Conservation (phyloP, 2,113 vertebrate genomes). For the Xenopus borealis region DNA sequence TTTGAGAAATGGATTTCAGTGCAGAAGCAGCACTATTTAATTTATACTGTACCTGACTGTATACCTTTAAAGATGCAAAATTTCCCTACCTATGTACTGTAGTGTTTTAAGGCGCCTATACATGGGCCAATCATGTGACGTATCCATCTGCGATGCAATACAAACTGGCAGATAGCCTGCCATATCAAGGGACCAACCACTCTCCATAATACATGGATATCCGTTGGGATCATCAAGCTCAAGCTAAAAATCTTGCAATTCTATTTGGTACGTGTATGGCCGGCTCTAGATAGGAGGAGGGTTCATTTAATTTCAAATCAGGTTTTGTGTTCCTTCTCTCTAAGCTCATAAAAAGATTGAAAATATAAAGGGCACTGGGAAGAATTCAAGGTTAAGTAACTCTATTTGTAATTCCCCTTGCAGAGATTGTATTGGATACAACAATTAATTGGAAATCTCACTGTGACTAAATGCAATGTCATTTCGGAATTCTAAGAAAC, state of each 20-base stretch:
- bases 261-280: background rate
- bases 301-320: background rate
- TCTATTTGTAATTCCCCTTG: constrained; percentile 2
- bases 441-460: constrained; percentile 21
- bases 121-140: no score
- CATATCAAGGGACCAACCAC: no score
- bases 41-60: no score
- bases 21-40: no score
- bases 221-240: no score
- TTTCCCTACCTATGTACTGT: no score
- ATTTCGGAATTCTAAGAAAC: background rate
- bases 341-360: background rate
- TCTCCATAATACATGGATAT: no score
- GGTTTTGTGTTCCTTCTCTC: background rate
- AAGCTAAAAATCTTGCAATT: background rate
- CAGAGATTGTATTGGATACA: constrained; percentile 15
- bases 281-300: background rate
- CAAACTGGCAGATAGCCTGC: no score
- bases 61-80: no score
- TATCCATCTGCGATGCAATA: no score
- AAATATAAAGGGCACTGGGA: constrained; percentile 3
- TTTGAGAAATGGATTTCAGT: no score
- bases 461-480: constrained; percentile 27
- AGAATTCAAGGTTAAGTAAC: constrained; percentile 29
- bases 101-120: no score